Conservation (phyloP, 2,797 vertebrate species). For the Hylomyscus alleni region DNA sequence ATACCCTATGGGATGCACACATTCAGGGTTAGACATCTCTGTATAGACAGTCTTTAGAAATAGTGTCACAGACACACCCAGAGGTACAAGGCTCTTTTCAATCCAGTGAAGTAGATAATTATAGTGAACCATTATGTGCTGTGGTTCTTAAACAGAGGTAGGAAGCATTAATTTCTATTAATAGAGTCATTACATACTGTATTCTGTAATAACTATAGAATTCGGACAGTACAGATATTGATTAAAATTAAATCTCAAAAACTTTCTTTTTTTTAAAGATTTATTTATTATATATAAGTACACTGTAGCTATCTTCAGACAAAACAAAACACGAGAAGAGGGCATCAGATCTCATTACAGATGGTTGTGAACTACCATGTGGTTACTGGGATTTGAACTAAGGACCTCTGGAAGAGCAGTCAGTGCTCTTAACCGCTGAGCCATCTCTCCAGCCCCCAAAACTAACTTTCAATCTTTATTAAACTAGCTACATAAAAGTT, state of each 20-base stretch:
- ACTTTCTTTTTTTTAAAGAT: background rate
- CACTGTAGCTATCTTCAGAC: too few species aligned
- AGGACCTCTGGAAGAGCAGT: too few species aligned
- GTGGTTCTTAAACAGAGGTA: background rate
- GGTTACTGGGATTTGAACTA: too few species aligned
- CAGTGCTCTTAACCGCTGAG: too few species aligned
- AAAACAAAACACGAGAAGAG: too few species aligned
- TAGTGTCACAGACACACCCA: background rate
- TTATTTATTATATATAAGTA: too few species aligned
- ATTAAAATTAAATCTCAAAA: constrained; percentile 36
- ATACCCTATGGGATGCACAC: too few species aligned
- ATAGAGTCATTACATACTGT: constrained; percentile 14
- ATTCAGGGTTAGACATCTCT: background rate
- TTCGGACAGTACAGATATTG: background rate
- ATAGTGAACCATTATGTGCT: background rate
- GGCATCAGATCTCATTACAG: too few species aligned
- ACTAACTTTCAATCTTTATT: background rate
- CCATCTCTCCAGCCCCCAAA: background rate
- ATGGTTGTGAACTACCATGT: too few species aligned
- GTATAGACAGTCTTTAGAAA: background rate
- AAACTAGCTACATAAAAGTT: constrained; percentile 18
- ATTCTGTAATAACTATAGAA: constrained; percentile 12
- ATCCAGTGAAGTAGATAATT: background rate
- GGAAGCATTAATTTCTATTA: constrained; percentile 23
- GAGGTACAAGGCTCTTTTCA: background rate